Conservation (phyloP, 1,140 invertebrate genomes). For the Drosophila subpulchrella region DNA sequence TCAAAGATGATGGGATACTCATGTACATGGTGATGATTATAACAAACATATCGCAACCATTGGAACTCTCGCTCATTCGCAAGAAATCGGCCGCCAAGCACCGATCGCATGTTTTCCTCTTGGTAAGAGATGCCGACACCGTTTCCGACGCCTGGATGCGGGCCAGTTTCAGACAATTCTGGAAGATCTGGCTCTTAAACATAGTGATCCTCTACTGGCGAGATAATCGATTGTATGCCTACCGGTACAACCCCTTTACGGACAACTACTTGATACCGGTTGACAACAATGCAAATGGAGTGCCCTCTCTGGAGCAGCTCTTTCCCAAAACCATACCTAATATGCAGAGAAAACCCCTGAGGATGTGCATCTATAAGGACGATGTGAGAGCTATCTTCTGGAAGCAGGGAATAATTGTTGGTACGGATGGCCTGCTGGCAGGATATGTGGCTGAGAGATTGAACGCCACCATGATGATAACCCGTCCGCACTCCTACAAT, state of each 20-base stretch:
- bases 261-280: slow-evolving; percentile 59
- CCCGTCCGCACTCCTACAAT: slow-evolving; percentile 46
- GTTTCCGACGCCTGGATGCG: slow-evolving; percentile 65
- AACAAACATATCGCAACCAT: slow-evolving; percentile 59
- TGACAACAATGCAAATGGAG: neutral
- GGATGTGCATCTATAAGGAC: slow-evolving; percentile 75
- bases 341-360: slow-evolving; percentile 70
- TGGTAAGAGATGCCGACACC: slow-evolving; percentile 50
- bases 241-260: slow-evolving; percentile 75
- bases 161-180: slow-evolving; percentile 73
- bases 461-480: slow-evolving; percentile 72
- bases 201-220: slow-evolving; percentile 71
- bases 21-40: slow-evolving; percentile 79
- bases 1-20: slow-evolving; percentile 73
- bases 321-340: slow-evolving; percentile 69
- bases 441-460: slow-evolving; percentile 64
- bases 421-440: slow-evolving; percentile 69
- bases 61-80: slow-evolving; percentile 65
- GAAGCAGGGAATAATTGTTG: slow-evolving; percentile 39
- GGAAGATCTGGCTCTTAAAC: slow-evolving; percentile 75
- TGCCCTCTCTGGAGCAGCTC: slow-evolving; percentile 53
- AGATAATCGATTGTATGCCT: slow-evolving; percentile 47
- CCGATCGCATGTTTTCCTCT: slow-evolving; percentile 65
- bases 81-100: slow-evolving; percentile 77
- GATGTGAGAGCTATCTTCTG: slow-evolving; percentile 68